Evolutionary conservation across 2,797 vertebrate genomes (phyloP).

Genomic region (Euphonia xanthogaster): DNA sequence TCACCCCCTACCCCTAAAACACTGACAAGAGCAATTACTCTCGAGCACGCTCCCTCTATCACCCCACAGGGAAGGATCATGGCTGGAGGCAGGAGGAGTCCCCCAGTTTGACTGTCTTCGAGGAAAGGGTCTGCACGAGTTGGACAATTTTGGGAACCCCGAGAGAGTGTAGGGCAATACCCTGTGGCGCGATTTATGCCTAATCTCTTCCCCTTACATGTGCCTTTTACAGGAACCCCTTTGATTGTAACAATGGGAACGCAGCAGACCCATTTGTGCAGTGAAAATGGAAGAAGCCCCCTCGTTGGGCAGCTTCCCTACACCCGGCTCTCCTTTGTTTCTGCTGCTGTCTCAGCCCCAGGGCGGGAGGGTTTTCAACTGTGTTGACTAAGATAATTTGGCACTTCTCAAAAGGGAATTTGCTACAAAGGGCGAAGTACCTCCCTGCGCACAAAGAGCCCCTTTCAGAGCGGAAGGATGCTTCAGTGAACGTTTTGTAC

Average conservation of each 20-base stretch:
- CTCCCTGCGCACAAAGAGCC: conserved; percentile 51
- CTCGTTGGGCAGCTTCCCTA: conserved; percentile 31
- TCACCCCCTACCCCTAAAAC: neutral
- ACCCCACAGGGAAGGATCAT: neutral
- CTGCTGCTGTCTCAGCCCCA: conserved; percentile 27
- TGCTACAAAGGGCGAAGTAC: conserved; percentile 57
- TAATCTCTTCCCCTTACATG: conserved; percentile 25
- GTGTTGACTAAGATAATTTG: conserved; percentile 70
- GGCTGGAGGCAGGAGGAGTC: neutral
- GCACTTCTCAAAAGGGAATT: conserved; percentile 63
- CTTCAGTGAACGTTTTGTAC: conserved; percentile 64
- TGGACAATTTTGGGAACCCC: neutral
- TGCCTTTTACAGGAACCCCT: conserved; percentile 52
- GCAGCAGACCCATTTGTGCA: conserved; percentile 44
- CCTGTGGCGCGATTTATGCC: neutral
- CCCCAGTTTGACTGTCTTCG: neutral
- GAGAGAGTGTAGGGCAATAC: neutral
- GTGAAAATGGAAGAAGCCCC: conserved; percentile 47
- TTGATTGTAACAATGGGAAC: conserved; percentile 13
- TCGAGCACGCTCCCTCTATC: neutral
- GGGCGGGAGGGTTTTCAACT: conserved; percentile 47
- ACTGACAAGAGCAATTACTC: neutral
- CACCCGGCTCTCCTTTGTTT: conserved; percentile 44
- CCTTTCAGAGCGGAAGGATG: conserved; percentile 62
- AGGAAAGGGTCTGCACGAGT: neutral